Evolutionary conservation across 2,888 invertebrate species (phyloP), one percentile per base, ranked within the genome.

Genomic region (Chirona hameri): DNA sequence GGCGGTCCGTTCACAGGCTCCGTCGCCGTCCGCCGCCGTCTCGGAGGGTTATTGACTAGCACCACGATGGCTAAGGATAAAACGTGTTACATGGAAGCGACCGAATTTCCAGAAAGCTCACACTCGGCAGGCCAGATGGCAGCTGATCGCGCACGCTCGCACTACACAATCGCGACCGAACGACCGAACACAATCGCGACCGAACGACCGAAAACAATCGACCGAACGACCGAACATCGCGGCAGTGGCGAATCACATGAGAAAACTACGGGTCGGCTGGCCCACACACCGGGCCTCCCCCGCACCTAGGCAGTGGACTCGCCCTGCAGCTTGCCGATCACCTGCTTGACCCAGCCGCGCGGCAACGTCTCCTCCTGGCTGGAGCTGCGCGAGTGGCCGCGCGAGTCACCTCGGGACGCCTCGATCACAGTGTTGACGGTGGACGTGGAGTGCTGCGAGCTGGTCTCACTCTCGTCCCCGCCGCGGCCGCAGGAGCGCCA

Each of bases 291-390:
- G n/a, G n/a, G n/a, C n/a, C n/a, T n/a, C n/a, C n/a, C 65, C 15
- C 69, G 24, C 48, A 48, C 48, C 48, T 29, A 72, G 72, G 72
- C 72, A 27, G 31, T 27, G 15, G 83, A 82, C 52, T 83, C 86
- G 21, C 86, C 87, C 85, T 93, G 93, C 87, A 93, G 91, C 89
- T 92, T 91, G 85, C 92, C 92, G 24, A 93, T 92, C 86, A 93
- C 92, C 86, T 93, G 92, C 86, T 92, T 92, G 0, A 93, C 93
- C 93, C 93, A 93, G 86, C 91, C 92, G 88, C 91, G 87, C 46
- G 87, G 86, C 84, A 86, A 84, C 31, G 86, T 82, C 85, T 85
- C 39, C 83, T 85, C 82, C 7, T 82, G 82, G 39, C 81, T 79
- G 9, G 79, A 29, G 29, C 46, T 24, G 52, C 82, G 80, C 27